A percentile compares a stretch with the other conserved stretches of the same genome.
Evolutionary conservation across 2,888 invertebrate species (phyloP).

Genomic region (Camptogramma bilineatum): DNA sequence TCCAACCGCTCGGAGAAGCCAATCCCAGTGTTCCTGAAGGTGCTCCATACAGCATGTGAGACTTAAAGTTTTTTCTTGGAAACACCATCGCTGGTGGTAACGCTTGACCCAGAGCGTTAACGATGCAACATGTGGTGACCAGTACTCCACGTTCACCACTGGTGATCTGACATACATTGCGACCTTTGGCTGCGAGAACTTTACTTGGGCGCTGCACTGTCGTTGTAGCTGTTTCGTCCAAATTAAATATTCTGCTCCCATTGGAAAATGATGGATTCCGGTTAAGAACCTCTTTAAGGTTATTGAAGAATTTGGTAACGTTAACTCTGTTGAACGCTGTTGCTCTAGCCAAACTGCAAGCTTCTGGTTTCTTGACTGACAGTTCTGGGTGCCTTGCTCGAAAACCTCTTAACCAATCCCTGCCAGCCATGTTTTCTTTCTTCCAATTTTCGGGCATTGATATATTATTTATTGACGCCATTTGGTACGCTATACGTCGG

Average conservation of each 20-base stretch:
- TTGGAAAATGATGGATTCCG: conserved; percentile 31
- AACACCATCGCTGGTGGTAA: conserved; percentile 41
- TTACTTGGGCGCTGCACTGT: conserved; percentile 35
- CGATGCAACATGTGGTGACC: conserved; percentile 37
- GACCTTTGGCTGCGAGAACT: conserved; percentile 31
- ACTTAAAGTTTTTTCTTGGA: conserved; percentile 39
- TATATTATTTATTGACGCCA: conserved; percentile 32
- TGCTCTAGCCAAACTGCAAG: conserved; percentile 31
- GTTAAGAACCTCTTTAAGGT: conserved; percentile 23
- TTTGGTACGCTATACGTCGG: conserved; percentile 29
- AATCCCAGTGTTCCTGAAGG: conserved; percentile 5
- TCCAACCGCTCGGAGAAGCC: conserved; percentile 3
- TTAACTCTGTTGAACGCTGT: conserved; percentile 32
- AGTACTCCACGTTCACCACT: conserved; percentile 40
- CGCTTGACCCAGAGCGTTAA: conserved; percentile 36
- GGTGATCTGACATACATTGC: conserved; percentile 29
- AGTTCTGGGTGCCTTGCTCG: conserved; percentile 26
- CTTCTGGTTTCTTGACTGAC: conserved; percentile 27
- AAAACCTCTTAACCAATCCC: conserved; percentile 29
- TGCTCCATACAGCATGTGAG: conserved; percentile 30
- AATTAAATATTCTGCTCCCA: conserved; percentile 41
- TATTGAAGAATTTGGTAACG: conserved; percentile 15
- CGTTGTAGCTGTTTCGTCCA: conserved; percentile 38
- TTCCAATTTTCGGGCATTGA: conserved; percentile 20
- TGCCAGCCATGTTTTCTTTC: conserved; percentile 26